Conservation (phyloP, 2,797 vertebrate genomes). For the Gobionotothen gibberifrons region DNA sequence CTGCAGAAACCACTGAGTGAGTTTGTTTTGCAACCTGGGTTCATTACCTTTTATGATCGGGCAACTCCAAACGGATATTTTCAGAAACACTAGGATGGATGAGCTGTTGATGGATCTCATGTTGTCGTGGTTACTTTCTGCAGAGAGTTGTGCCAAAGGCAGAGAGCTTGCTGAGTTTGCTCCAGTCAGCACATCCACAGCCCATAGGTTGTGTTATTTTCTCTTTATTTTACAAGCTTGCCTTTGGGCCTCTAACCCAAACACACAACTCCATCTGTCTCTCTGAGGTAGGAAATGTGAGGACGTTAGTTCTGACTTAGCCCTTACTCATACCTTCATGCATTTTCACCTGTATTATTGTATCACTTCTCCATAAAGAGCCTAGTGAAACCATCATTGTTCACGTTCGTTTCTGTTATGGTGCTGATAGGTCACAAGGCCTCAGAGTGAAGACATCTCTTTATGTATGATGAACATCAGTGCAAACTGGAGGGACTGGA, state of each 20-base stretch:
- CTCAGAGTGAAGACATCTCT: constrained; percentile 24
- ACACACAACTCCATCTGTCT: constrained; percentile 20
- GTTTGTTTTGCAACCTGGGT: constrained; percentile 2
- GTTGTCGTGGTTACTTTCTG: constrained; percentile 38
- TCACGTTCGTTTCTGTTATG: not conserved
- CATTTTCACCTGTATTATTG: constrained; percentile 22
- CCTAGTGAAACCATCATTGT: constrained; percentile 1
- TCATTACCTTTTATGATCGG: constrained; percentile 2
- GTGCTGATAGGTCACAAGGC: not conserved
- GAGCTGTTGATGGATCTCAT: constrained; percentile 8
- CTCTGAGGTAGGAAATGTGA: constrained; percentile 23
- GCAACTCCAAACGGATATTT: not conserved
- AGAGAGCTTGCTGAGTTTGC: constrained; percentile 62
- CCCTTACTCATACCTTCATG: constrained; percentile 7
- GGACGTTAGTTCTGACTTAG: constrained; percentile 30
- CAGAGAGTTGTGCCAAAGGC: constrained; percentile 28
- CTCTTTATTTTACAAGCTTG: constrained; percentile 44
- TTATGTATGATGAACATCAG: constrained; percentile 28
- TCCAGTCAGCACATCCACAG: constrained; percentile 68
- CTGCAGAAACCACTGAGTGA: constrained; percentile 6
- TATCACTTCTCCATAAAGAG: not conserved
- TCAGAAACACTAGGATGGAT: not conserved
- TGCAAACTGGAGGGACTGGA: constrained; percentile 1
- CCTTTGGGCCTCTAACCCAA: constrained; percentile 30
- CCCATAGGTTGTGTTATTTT: constrained; percentile 36